phyloP scores from a whole-genome alignment of 2,113 vertebrate species.

The Sturnus vulgaris region DNA sequence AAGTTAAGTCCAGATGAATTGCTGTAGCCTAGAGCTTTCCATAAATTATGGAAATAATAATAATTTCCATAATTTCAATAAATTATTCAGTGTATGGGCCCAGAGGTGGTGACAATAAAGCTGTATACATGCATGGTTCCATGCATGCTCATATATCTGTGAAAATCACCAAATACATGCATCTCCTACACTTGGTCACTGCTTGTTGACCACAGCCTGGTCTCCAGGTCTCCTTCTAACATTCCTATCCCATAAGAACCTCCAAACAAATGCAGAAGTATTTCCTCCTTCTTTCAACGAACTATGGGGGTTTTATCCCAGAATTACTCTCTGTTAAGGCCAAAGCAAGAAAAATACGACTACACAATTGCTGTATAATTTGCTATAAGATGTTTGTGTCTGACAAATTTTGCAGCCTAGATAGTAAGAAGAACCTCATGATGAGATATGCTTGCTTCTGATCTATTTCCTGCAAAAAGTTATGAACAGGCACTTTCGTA shows the following conservation, averaged over 20 bases:
- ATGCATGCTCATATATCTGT: background rate
- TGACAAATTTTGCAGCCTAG: background rate
- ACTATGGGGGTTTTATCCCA: background rate
- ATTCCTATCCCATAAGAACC: background rate
- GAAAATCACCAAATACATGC: background rate
- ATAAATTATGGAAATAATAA: background rate
- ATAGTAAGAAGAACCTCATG: background rate
- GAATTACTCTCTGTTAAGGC: background rate
- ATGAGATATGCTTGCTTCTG: background rate
- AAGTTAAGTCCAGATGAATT: background rate
- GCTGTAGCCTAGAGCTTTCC: background rate
- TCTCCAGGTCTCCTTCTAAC: background rate
- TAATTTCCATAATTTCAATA: background rate
- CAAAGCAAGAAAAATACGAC: background rate
- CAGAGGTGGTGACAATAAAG: background rate
- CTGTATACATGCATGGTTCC: background rate
- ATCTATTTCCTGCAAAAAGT: background rate
- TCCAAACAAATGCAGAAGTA: background rate
- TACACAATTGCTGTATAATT: background rate
- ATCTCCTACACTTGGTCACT: background rate
- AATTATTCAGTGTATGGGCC: background rate
- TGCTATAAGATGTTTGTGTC: background rate
- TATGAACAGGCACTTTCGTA: background rate
- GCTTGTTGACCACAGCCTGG: background rate
- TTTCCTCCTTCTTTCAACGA: background rate